These are phyloP conservation scores for Bubalus kerabau DNA, from an alignment of 2,113 vertebrate species.

Conservation along the genomic window DNA sequence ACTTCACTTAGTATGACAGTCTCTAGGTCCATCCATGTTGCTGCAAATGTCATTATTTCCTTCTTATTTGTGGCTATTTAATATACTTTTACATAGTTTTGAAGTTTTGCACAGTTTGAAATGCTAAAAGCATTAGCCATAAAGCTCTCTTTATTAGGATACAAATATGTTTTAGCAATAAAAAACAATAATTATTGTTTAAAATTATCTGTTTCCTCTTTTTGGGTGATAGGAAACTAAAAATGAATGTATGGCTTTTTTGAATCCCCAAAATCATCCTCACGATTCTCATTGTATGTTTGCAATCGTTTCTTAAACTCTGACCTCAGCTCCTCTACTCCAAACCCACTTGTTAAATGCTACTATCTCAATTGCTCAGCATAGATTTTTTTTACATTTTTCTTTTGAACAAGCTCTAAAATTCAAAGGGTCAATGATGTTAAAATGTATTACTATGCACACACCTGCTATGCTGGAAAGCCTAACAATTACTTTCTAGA, in stretches of 20 bases:
- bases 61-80: not conserved
- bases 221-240: not conserved
- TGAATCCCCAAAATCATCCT: not conserved
- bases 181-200: not conserved
- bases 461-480: not conserved
- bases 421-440: not conserved
- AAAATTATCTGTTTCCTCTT: not conserved
- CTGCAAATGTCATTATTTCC: not conserved
- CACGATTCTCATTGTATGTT: not conserved
- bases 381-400: not conserved
- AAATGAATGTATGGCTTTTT: not conserved
- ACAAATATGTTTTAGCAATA: not conserved
- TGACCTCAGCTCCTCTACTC: not conserved
- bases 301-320: not conserved
- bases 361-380: not conserved
- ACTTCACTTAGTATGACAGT: not conserved
- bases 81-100: not conserved
- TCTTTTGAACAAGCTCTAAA: not conserved
- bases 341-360: not conserved
- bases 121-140: not conserved
- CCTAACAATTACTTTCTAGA: not conserved
- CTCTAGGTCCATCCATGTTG: not conserved
- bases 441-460: not conserved
- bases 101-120: not conserved
- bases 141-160: not conserved